Percentiles rank a stretch among this genome's conserved stretches.
Conservation (phyloP, 2,113 vertebrate genomes). For the Dasypus novemcinctus region DNA sequence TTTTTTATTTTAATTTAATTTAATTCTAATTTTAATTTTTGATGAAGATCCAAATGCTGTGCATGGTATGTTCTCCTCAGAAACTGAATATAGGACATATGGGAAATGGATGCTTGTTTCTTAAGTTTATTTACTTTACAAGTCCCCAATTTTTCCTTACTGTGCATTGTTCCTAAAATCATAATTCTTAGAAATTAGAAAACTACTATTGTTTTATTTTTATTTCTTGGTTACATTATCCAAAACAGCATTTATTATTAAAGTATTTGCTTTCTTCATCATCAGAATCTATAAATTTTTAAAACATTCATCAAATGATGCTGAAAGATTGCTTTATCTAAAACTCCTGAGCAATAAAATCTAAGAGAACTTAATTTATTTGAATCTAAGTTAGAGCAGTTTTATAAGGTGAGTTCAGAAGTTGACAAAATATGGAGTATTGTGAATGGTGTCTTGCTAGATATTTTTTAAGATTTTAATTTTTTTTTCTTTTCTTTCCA, state of each 20-base stretch:
- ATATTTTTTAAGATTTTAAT: conserved; percentile 25
- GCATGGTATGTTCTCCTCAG: neutral
- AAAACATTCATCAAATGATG: neutral
- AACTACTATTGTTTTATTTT: neutral
- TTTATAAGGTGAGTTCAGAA: conserved; percentile 55
- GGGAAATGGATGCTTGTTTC: neutral
- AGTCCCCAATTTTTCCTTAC: neutral
- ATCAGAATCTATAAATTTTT: conserved; percentile 11
- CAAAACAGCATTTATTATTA: neutral
- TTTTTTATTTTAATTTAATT: neutral
- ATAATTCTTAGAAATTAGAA: neutral
- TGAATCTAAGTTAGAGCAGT: conserved; percentile 38
- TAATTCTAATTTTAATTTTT: neutral
- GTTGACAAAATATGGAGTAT: neutral
- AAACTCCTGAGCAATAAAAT: neutral
- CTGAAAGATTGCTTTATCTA: neutral
- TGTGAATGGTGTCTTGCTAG: neutral
- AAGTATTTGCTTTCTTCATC: neutral
- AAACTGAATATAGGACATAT: neutral
- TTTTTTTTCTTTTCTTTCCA: conserved; percentile 71
- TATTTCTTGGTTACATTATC: neutral
- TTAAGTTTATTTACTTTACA: neutral
- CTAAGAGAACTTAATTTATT: neutral
- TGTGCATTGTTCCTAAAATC: neutral
- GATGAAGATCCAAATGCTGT: neutral